Base-by-base conservation (phyloP, 2,797 vertebrate genomes). In the Notolepis coatsorum region DNA sequence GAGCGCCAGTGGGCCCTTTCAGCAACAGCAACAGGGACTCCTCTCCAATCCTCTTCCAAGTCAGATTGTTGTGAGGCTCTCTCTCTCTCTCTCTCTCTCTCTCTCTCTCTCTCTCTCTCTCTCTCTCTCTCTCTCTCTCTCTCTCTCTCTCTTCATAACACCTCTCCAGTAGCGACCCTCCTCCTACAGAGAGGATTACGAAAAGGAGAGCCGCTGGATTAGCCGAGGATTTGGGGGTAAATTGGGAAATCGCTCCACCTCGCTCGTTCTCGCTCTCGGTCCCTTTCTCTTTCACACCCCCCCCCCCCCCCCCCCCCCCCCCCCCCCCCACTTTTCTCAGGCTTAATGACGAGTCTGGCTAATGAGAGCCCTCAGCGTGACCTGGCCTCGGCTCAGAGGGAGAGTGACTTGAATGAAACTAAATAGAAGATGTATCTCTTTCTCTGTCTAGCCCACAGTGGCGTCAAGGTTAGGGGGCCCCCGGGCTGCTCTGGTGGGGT, bases 211-310 rank as follows among this genome's bases (percentile, higher is more conserved):
- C 79, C 63, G 33, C 43, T 76, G 84, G 88, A 88, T 91, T 84
- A 88, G 63, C 33, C 0, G 30, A 71, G 82, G 87, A 84, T 89
- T 85, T 85, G 71, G 76, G 65, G 13, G 71, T 81, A 83, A 89
- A 88, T 86, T 84, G 82, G 79, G 75, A 81, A 88, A 82, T 80
- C 73, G 85, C 73, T 73, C 48, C 31, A 69, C 73, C 63, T 30
- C 51, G 47, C 21, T 65, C 56, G 51, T 58, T 68, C 61, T 56
- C 58, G 58, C 63, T 35, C 48, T 71, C 70, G 69, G n/a, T 28
- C 47, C 65, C 62, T 59, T 75, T 55, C 67, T n/a, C 69, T 75
- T 78, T 61, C 59, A 23, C 4, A 5, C 25, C 12, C 15, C 3
- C 24, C 37, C 17, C 46, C 39, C 33, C 17, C 24, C 33, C 15